Percentiles rank a stretch among this genome's conserved stretches.
Conservation (phyloP, 2,113 vertebrate genomes). For the Microcebus griseorufus region DNA sequence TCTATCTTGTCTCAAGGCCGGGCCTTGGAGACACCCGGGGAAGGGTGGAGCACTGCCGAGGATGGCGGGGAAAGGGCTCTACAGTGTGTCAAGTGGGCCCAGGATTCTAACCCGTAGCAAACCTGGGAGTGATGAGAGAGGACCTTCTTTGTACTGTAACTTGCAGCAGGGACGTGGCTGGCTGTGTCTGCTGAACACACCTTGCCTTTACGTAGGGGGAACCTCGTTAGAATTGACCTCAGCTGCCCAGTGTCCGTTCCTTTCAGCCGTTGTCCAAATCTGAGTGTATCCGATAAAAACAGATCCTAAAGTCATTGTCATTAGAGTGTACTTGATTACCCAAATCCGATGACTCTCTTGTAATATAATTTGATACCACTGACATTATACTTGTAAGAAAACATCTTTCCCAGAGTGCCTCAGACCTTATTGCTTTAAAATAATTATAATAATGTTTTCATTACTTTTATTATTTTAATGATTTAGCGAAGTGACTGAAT, state of each 20-base stretch:
- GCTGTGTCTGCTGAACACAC: background rate
- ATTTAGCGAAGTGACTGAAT: conserved; percentile 84
- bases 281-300: conserved; percentile 63
- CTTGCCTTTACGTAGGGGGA: background rate
- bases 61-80: background rate
- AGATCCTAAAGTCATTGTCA: conserved; percentile 72
- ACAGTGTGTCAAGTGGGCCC: background rate
- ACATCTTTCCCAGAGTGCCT: conserved; percentile 86
- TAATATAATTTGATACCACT: conserved; percentile 61
- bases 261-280: conserved; percentile 59
- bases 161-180: background rate
- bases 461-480: conserved; percentile 83
- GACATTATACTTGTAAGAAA: conserved; percentile 74
- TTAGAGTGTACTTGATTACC: conserved; percentile 66
- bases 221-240: background rate
- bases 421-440: conserved; percentile 84
- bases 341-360: conserved; percentile 68
- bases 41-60: background rate
- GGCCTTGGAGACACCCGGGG: background rate
- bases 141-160: background rate
- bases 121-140: background rate
- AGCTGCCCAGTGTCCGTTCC: background rate
- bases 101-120: background rate
- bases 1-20: background rate
- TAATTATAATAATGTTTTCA: conserved; percentile 82